These are phyloP conservation scores for Drosophila willistoni DNA, from an alignment of 1,140 invertebrate genomes.

Conservation along the genomic window DNA sequence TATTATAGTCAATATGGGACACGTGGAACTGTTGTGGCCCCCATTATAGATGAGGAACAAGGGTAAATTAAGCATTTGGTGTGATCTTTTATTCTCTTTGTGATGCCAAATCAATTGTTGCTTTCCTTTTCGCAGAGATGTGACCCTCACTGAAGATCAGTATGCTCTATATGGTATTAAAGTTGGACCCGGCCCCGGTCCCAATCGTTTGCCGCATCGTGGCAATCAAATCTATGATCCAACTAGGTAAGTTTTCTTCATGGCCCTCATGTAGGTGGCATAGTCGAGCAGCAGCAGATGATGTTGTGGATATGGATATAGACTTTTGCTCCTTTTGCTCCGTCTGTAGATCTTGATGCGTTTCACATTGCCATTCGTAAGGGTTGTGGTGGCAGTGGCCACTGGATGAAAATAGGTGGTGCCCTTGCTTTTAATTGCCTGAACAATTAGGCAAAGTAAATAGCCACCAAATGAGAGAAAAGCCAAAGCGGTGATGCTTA, in stretches of 20 bases:
- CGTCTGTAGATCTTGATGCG: slow-evolving; percentile 77
- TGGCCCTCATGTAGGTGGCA: slow-evolving; percentile 41
- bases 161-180: slow-evolving; percentile 92
- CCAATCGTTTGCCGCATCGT: slow-evolving; percentile 83
- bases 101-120: not conserved
- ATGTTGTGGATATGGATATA: not conserved
- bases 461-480: slow-evolving; percentile 92
- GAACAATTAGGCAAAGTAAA: slow-evolving; percentile 88
- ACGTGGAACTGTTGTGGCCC: slow-evolving; percentile 90
- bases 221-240: slow-evolving; percentile 82
- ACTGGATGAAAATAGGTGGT: slow-evolving; percentile 80
- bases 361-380: slow-evolving; percentile 59
- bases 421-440: slow-evolving; percentile 86
- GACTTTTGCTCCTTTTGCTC: slow-evolving; percentile 36
- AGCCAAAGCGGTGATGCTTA: slow-evolving; percentile 89
- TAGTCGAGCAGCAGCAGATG: slow-evolving; percentile 49
- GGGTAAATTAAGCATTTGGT: slow-evolving; percentile 81
- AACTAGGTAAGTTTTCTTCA: slow-evolving; percentile 71
- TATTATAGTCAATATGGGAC: slow-evolving; percentile 92
- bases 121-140: slow-evolving; percentile 85
- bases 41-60: slow-evolving; percentile 95
- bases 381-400: slow-evolving; percentile 70
- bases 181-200: slow-evolving; percentile 75
- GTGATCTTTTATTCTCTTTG: no score
- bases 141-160: slow-evolving; percentile 89